Evolutionary conservation across 37 sponge, comb jelly and placozoan genomes (phyloP), one percentile per base, ranked within the genome.

Genomic region (Theonella swinhoei): DNA sequence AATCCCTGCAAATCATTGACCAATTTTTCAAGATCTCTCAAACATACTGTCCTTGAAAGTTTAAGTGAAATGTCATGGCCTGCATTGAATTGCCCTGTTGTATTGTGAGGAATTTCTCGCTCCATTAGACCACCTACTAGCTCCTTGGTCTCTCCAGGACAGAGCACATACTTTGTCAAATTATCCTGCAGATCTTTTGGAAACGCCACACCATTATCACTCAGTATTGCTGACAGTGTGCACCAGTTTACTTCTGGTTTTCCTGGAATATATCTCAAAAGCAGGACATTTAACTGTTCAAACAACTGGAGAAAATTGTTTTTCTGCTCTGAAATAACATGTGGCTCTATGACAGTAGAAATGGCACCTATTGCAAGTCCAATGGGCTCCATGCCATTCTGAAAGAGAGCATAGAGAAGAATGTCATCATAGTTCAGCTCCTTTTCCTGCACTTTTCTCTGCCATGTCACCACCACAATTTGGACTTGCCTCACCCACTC

Each of bases 361-460:
- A 64, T 31, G 31, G 83, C 74, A 78, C 83, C 77, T 24, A 91
- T 38, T 0, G 83, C 76, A 34, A 62, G 19, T 2, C 83, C 79
- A 26, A 91, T 70, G 4, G 37, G 22, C n/a, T 72, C 28, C 1
- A 91, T 42, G 4, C 38, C 7, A 34, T 3, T 30, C 25, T 77
- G 68, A 65, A 38, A 68, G 43, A 22, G 72, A 39, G 87, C 83
- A 64, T 91, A 91, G 30, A 34, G 31, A 34, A 86, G n/a, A 3
- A 91, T 68, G 20, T 91, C 83, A 42, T 85, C 91, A 63, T 82
- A 91, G 68, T 81, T 81, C 34, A 86, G 30, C 24, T 80, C 54
- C n/a, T 82, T 30, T 9, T 23, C 8, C 22, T 24, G 7, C 20
- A 91, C 82, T 68, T 77, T 86, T 5, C 37, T 35, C 78, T 82